Evolutionary conservation across 2,888 invertebrate species (phyloP), one percentile per base, ranked within the genome.

Genomic region (Polydrusus cervinus): DNA sequence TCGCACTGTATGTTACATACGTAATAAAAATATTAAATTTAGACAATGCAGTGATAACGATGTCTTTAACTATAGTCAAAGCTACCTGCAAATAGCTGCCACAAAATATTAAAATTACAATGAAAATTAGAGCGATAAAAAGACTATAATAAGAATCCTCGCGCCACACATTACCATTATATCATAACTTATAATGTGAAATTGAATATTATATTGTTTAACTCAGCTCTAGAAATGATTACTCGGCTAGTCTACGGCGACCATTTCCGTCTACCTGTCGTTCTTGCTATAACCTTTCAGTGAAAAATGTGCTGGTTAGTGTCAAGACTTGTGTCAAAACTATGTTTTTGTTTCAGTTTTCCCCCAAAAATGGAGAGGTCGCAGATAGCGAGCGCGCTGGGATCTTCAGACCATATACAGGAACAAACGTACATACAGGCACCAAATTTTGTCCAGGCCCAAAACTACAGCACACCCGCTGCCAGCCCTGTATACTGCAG

Each of bases 351-450:
- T 87, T 87, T 62, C 83, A 87, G 88, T 83, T 87, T 87, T 81
- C 87, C 87, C 75, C 86, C 86, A 75, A 87, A 87, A 83, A 87
- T 87, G 86, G 88, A 88, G 75, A 83, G 87, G 49, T 85, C 87
- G 70, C 87, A 87, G 79, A 84, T 87, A 72, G 84, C 84, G 65
- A 83, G 86, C 76, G 83, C 86, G 11, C 79, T 86, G 80, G 85
- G 85, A 53, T 83, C 84, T 9, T 81, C 85, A n/a, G 84, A 85
- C 47, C 86, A 86, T 75, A 83, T 86, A 14, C 85, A 86, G 80
- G 86, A 86, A 78, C 87, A 87, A 80, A 87, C 88, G 6, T 88
- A 88, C 77, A 87, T 88, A 57, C 87, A 87, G 80, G 87, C 87
- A 57, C 87, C 87, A 40, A 86, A 82, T 80, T 88, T 86, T 78